Evolutionary conservation across 2,888 invertebrate species (phyloP), one percentile per base, ranked within the genome.

Genomic region (Drosophila formosana): DNA sequence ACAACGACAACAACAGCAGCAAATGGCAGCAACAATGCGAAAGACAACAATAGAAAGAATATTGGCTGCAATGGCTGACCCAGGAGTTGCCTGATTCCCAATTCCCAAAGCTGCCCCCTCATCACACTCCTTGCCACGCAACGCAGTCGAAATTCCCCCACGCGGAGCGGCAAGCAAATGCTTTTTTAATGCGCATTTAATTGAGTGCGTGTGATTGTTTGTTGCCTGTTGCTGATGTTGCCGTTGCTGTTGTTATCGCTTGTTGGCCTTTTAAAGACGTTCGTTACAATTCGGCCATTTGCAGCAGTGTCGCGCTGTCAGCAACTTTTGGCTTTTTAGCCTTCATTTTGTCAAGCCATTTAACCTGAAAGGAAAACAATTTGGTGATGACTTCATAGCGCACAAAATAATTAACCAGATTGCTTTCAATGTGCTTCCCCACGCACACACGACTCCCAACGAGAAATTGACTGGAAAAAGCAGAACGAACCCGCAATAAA

Each of bases 151-250:
- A 34, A 34, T 5, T 5, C 6, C 56, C 39, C 11, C 4, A 18
- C 2, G 18, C 26, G 18, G 25, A 3, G 25, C n/a, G 32, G 37
- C 18, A 34, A 43, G 65, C 80, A 83, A 83, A 88, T 83, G 83
- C 73, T 75, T 82, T 83, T 83, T 83, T 83, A 83, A 83, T 83
- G 87, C 71, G 87, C 83, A 88, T 83, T 83, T 83, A 83, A 83
- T 83, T 83, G 83, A 83, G 80, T 83, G 83, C 83, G 86, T 83
- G 78, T 62, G 82, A 66, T 83, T 77, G 78, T 52, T 58, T 30
- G 30, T 30, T 30, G 45, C 37, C 13, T 34, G 46, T n/a, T 46
- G 49, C 3, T 23, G 47, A 2, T 37, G 34, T 0, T 51, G 13
- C 41, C 51, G 65, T 7, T 45, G 23, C 81, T 64, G 73, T 25